Conservation (phyloP, 2,113 vertebrate genomes). For the Typhlomys cinereus region DNA sequence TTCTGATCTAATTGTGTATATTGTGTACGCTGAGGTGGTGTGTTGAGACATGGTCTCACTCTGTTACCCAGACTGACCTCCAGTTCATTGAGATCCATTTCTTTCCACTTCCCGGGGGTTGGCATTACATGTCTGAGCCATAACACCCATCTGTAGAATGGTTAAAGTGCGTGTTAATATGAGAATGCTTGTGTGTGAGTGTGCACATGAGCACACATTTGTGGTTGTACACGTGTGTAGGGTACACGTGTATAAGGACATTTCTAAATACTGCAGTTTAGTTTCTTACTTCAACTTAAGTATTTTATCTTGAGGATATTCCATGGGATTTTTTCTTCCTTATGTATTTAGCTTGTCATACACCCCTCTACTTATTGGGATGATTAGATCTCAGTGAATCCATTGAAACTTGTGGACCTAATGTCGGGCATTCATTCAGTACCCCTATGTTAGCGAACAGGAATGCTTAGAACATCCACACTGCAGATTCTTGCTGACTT, state of each 20-base stretch:
- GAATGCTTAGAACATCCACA: not conserved
- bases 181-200: not conserved
- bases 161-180: not conserved
- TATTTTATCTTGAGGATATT: not conserved
- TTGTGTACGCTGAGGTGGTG: too few relatives aligned
- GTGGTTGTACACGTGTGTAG: not conserved
- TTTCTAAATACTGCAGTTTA: not conserved
- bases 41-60: not conserved
- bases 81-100: not conserved
- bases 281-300: not conserved
- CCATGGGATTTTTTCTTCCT: not conserved
- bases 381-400: not conserved
- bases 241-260: not conserved
- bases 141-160: too few relatives aligned
- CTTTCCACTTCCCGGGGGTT: not conserved
- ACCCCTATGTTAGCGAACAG: fast-evolving
- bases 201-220: fast-evolving
- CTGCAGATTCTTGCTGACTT: not conserved
- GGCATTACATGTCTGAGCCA: not conserved
- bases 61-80: not conserved
- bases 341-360: not conserved
- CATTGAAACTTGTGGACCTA: not conserved
- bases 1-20: too few relatives aligned
- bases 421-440: not conserved
- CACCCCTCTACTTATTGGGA: not conserved